Evolutionary conservation across 2,888 invertebrate species (phyloP).

Genomic region (Phyto melanocephala): DNA sequence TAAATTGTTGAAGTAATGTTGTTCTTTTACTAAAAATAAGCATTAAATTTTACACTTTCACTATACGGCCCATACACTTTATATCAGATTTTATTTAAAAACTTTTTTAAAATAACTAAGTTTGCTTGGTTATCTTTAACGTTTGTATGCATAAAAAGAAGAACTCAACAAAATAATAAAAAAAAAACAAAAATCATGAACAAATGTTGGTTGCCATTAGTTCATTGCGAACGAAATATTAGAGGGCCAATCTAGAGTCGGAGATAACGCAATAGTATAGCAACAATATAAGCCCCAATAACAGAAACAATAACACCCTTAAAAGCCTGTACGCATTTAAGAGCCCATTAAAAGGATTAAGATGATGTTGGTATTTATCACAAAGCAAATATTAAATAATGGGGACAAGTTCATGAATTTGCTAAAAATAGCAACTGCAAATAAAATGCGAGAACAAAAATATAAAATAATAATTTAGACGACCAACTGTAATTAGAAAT

Average conservation of each 20-base stretch:
- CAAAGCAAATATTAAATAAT: constrained; percentile 47
- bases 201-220: constrained; percentile 49
- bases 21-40: no score
- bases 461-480: background rate
- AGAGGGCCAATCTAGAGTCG: background rate
- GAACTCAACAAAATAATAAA: background rate
- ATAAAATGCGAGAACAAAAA: background rate
- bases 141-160: constrained; percentile 4
- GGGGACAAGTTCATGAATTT: constrained; percentile 52
- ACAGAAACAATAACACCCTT: background rate
- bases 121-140: background rate
- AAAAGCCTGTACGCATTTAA: constrained; percentile 51
- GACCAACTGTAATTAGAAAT: no score
- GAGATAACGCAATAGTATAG: background rate
- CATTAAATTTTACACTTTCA: no score
- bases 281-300: background rate
- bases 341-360: constrained; percentile 61
- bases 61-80: no score
- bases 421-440: background rate
- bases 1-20: no score
- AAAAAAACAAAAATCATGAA: constrained; percentile 14
- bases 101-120: no score
- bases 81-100: no score
- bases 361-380: constrained; percentile 42
- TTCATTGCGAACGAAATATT: constrained; percentile 15